These are phyloP conservation scores for Neuroterus valhalla DNA, from an alignment of 1,140 invertebrate genomes.

Conservation along the genomic window DNA sequence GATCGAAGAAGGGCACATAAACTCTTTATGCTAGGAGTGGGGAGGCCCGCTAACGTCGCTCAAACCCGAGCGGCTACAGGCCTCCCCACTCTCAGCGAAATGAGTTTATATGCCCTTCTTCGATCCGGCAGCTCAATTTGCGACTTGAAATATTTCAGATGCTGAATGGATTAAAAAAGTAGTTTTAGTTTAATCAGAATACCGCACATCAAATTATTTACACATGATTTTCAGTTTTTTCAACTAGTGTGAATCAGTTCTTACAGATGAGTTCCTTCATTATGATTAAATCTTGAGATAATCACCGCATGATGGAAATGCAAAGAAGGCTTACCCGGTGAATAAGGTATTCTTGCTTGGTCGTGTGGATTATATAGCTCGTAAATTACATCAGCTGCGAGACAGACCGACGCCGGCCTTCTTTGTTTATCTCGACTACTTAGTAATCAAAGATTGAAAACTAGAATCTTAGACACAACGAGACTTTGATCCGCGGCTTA, in stretches of 20 bases:
- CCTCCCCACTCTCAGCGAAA: no score
- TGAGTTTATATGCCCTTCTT: no score
- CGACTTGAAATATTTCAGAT: no score
- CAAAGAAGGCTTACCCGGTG: not conserved
- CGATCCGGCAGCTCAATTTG: no score
- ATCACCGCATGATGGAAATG: not conserved
- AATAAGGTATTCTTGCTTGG: not conserved
- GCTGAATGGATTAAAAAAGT: no score
- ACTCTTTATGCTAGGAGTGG: no score
- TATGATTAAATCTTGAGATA: not conserved
- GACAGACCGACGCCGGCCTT: conserved; percentile 22
- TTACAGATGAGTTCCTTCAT: not conserved
- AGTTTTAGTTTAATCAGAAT: no score
- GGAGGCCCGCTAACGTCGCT: no score
- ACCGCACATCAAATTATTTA: no score
- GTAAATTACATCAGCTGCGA: conserved; percentile 24
- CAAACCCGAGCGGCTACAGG: no score
- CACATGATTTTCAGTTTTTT: not conserved
- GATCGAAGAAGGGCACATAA: no score
- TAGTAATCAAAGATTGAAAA: conserved; percentile 14
- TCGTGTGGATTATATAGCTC: conserved; percentile 17
- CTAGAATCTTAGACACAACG: conserved; percentile 45
- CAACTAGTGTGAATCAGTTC: not conserved
- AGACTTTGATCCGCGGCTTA: conserved; percentile 56
- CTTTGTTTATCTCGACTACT: conserved; percentile 10